A percentile compares a stretch with the other conserved stretches of the same genome.
These are phyloP conservation scores for Gallirallus australis DNA, from an alignment of 2,797 vertebrate species.

Conservation along the genomic window DNA sequence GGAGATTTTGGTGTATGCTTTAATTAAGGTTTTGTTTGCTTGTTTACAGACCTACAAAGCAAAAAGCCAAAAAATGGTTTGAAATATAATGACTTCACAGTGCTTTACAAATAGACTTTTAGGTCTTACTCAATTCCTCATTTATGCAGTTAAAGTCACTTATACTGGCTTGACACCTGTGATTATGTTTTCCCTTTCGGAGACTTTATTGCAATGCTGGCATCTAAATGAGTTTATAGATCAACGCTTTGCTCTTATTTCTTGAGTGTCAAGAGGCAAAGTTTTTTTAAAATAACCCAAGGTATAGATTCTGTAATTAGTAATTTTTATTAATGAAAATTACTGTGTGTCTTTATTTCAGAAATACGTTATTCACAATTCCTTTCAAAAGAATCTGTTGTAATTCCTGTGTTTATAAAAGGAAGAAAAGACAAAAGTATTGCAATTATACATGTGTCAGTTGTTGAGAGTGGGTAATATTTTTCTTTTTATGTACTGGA, in stretches of 20 bases:
- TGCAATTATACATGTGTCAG: constrained; percentile 21
- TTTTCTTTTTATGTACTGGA: constrained; percentile 51
- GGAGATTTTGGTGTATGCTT: neutral
- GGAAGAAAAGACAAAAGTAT: constrained; percentile 26
- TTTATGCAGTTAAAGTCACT: neutral
- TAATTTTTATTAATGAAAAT: neutral
- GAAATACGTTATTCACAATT: constrained; percentile 6
- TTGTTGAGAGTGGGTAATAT: neutral
- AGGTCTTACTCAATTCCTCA: neutral
- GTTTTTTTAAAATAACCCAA: neutral
- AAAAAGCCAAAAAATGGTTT: neutral
- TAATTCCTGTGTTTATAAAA: constrained; percentile 29
- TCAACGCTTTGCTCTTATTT: neutral
- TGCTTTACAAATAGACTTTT: neutral
- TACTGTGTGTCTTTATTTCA: neutral
- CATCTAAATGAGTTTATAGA: neutral
- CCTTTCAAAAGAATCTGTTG: constrained; percentile 35
- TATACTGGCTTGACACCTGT: neutral
- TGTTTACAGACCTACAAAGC: neutral
- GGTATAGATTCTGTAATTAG: neutral
- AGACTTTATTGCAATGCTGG: neutral
- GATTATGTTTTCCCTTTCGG: neutral
- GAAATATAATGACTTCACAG: neutral
- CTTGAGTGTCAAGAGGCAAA: neutral
- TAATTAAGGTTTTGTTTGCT: neutral